Conservation (phyloP, 2,797 vertebrate species). For the Percopsis omiscomaycus region DNA sequence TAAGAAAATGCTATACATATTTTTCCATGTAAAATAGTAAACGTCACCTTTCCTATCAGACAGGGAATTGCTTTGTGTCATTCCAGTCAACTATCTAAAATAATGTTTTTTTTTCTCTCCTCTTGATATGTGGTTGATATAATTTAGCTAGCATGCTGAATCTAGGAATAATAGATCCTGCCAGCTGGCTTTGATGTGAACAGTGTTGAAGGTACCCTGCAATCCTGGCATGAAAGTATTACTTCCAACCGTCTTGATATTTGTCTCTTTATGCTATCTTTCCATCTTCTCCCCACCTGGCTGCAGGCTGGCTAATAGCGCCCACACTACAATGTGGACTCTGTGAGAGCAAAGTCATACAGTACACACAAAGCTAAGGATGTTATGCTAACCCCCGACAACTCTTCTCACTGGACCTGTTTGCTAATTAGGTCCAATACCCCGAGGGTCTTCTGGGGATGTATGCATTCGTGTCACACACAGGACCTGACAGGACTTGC, state of each 20-base stretch:
- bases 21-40: conserved; percentile 34
- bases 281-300: conserved; percentile 33
- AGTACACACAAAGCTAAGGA: conserved; percentile 43
- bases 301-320: conserved; percentile 50
- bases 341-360: conserved; percentile 17
- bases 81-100: conserved; percentile 36
- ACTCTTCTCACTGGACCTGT: conserved; percentile 24
- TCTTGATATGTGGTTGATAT: conserved; percentile 52
- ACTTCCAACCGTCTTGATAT: conserved; percentile 48
- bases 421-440: conserved; percentile 64
- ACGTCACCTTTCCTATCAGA: conserved; percentile 37
- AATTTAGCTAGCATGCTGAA: conserved; percentile 35
- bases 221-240: conserved; percentile 47
- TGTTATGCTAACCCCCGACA: conserved; percentile 59
- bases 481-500: conserved; percentile 46
- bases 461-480: conserved; percentile 50
- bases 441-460: conserved; percentile 39
- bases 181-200: conserved; percentile 36
- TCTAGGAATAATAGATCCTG: conserved; percentile 34
- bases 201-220: conserved; percentile 35
- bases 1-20: conserved; percentile 30
- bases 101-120: background rate
- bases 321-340: conserved; percentile 34
- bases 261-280: conserved; percentile 37
- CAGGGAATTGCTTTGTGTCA: conserved; percentile 45